phyloP scores from a whole-genome alignment of 2,888 invertebrate genomes.

The Tenthredo distinguenda region DNA sequence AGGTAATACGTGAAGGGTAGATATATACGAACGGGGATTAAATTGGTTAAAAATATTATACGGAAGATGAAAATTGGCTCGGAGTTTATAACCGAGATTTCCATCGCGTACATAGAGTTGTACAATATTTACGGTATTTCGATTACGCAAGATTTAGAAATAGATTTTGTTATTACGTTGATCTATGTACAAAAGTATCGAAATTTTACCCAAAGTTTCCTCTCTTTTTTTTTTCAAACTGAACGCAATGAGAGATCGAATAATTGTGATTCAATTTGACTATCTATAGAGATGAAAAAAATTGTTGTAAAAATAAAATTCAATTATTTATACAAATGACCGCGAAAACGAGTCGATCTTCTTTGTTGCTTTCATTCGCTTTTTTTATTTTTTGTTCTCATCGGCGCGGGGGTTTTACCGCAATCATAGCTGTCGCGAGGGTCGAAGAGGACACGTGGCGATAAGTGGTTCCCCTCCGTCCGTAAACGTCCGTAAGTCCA shows the following conservation, averaged over 20 bases:
- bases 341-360: background rate
- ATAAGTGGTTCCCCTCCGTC: conserved; percentile 22
- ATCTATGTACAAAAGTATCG: background rate
- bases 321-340: background rate
- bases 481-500: background rate
- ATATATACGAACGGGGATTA: background rate
- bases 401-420: background rate
- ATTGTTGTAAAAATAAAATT: background rate
- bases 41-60: background rate
- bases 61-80: background rate
- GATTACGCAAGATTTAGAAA: conserved; percentile 13
- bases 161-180: conserved; percentile 5
- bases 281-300: background rate
- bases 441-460: conserved; percentile 33
- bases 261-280: background rate
- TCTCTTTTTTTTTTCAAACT: background rate
- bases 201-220: background rate
- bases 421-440: conserved; percentile 3
- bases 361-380: background rate
- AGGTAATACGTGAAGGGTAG: background rate
- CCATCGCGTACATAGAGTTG: background rate
- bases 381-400: background rate
- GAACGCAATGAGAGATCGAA: background rate
- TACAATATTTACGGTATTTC: background rate
- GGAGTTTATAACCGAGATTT: background rate